Evolutionary conservation across 1,140 invertebrate genomes (phyloP).

Genomic region (Halictus rubicundus): DNA sequence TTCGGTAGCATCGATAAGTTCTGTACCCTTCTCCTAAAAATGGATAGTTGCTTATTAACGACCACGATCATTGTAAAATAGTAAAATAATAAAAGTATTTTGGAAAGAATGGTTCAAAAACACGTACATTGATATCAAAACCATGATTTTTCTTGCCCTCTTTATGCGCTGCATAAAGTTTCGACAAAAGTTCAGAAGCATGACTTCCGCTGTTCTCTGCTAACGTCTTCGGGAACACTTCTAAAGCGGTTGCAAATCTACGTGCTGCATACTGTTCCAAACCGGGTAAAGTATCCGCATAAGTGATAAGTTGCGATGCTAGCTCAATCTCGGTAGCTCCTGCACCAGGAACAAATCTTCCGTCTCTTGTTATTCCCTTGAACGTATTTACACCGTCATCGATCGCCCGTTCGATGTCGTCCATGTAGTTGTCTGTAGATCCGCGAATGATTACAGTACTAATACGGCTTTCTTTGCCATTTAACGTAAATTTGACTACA

Average conservation of each 20-base stretch:
- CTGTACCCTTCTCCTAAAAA: slow-evolving; percentile 81
- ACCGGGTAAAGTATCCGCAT: slow-evolving; percentile 95
- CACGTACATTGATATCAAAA: slow-evolving; percentile 91
- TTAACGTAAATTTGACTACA: slow-evolving; percentile 94
- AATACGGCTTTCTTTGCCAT: slow-evolving; percentile 90
- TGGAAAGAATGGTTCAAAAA: neutral
- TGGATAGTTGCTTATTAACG: slow-evolving; percentile 27
- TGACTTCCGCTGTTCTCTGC: slow-evolving; percentile 97
- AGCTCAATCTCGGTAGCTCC: slow-evolving; percentile 98
- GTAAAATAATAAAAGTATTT: neutral
- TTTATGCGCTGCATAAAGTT: slow-evolving; percentile 95
- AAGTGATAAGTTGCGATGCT: slow-evolving; percentile 90
- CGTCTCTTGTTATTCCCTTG: slow-evolving; percentile 88
- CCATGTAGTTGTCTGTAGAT: slow-evolving; percentile 99
- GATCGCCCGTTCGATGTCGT: slow-evolving; percentile 98
- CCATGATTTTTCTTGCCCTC: slow-evolving; percentile 92
- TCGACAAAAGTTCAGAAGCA: slow-evolving; percentile 93
- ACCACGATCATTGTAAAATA: neutral
- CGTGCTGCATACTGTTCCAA: slow-evolving; percentile 98
- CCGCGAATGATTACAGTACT: slow-evolving; percentile 97
- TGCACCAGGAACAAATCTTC: slow-evolving; percentile 93
- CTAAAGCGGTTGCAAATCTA: slow-evolving; percentile 95
- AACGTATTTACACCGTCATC: slow-evolving; percentile 99
- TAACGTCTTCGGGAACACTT: slow-evolving; percentile 94
- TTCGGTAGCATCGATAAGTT: slow-evolving; percentile 88